A percentile compares a stretch with the other conserved stretches of the same genome.
These are phyloP conservation scores for Agonopterix arenella DNA, from an alignment of 2,888 invertebrate genomes.

Conservation along the genomic window DNA sequence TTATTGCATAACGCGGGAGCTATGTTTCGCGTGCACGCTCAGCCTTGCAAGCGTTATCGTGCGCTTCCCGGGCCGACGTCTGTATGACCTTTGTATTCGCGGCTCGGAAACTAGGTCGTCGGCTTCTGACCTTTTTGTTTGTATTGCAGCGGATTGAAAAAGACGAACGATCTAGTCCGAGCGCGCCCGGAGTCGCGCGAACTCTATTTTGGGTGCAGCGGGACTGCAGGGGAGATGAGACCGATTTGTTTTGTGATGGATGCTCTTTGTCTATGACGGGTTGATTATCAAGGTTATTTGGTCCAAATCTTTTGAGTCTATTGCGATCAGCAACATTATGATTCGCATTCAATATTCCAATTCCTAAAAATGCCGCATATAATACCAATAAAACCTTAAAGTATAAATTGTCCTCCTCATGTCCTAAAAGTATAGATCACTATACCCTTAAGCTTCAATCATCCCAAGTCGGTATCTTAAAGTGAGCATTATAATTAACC, in stretches of 20 bases:
- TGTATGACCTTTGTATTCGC: constrained; percentile 62
- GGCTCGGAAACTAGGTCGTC: constrained; percentile 64
- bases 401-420: too few species aligned
- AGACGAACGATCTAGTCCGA: constrained; percentile 50
- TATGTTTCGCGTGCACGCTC: constrained; percentile 38
- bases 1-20: constrained; percentile 38
- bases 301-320: too few species aligned
- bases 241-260: constrained; percentile 16
- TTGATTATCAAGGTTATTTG: too few species aligned
- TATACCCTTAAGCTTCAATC: not conserved
- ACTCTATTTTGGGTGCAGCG: constrained; percentile 47
- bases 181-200: constrained; percentile 35
- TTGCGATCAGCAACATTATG: too few species aligned
- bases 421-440: too few species aligned
- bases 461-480: not conserved
- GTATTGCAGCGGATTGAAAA: constrained; percentile 53
- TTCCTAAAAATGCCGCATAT: too few species aligned
- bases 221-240: constrained; percentile 26
- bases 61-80: constrained; percentile 61
- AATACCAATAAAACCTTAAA: too few species aligned
- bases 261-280: not conserved
- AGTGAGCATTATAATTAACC: constrained; percentile 12
- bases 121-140: constrained; percentile 73
- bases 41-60: constrained; percentile 64
- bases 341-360: too few species aligned